Evolutionary conservation across 2,797 vertebrate species (phyloP).

Genomic region (Pyrocephalus nanus): DNA sequence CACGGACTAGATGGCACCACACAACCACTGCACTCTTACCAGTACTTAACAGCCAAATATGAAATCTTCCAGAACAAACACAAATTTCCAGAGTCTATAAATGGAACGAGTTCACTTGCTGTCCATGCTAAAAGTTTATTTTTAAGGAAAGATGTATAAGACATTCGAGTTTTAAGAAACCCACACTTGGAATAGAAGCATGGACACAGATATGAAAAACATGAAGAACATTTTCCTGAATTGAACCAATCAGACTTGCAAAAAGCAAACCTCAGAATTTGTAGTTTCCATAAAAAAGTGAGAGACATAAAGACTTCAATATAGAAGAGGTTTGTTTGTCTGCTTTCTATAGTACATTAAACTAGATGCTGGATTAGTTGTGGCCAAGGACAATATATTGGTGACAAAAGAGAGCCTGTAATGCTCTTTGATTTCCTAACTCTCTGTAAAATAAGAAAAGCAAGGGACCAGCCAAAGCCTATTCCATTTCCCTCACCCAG

Average conservation of each 20-base stretch:
- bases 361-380: background rate
- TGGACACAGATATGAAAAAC: background rate
- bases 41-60: background rate
- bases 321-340: background rate
- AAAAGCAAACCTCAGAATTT: background rate
- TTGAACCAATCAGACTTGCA: background rate
- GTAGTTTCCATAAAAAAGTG: background rate
- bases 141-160: background rate
- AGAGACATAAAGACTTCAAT: background rate
- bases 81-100: background rate
- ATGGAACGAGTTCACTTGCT: background rate
- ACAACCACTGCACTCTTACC: background rate
- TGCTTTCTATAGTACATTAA: background rate
- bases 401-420: background rate
- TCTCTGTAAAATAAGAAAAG: background rate
- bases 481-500: background rate
- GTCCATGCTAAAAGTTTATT: background rate
- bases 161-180: rapidly evolving
- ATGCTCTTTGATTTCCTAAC: background rate
- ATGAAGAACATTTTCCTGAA: background rate
- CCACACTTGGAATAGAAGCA: background rate
- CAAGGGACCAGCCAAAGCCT: background rate
- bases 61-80: background rate
- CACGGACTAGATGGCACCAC: too few relatives aligned
- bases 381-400: background rate